These are phyloP conservation scores for Drosophila borealis DNA, from an alignment of 2,888 invertebrate genomes.

Conservation along the genomic window DNA sequence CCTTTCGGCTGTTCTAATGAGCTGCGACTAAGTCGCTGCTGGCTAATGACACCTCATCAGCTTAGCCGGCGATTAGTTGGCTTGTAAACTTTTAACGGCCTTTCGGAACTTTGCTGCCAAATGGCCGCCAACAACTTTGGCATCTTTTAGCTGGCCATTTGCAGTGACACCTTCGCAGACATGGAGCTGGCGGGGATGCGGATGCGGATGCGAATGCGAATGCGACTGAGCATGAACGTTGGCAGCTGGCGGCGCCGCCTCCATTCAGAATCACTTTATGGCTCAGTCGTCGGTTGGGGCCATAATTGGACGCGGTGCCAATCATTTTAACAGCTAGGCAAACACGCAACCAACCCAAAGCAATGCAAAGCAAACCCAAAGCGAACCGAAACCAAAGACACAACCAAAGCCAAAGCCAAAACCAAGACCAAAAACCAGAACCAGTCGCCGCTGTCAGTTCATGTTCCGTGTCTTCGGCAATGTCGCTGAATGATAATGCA, in stretches of 20 bases:
- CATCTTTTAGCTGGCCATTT: conserved; percentile 47
- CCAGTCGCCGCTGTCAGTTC: conserved; percentile 33
- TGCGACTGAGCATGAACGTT: neutral
- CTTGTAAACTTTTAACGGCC: conserved; percentile 39
- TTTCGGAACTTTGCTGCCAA: conserved; percentile 8
- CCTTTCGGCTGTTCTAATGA: conserved; percentile 34
- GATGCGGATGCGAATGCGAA: neutral
- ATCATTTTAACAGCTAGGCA: conserved; percentile 79
- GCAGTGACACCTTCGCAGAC: conserved; percentile 61
- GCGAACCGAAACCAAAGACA: conserved; percentile 4
- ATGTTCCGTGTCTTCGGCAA: conserved; percentile 35
- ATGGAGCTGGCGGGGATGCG: conserved; percentile 9
- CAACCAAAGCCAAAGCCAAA: conserved; percentile 4
- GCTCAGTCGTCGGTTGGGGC: conserved; percentile 54
- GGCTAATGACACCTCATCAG: conserved; percentile 47
- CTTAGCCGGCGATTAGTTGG: conserved; percentile 49
- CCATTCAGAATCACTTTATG: conserved; percentile 75
- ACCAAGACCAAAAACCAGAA: conserved; percentile 19
- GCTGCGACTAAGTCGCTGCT: conserved; percentile 18
- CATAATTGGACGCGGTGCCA: conserved; percentile 77
- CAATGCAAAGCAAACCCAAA: conserved; percentile 18
- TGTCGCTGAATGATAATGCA: conserved; percentile 70
- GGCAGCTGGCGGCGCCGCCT: conserved; percentile 71
- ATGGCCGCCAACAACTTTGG: conserved; percentile 38
- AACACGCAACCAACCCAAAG: conserved; percentile 64